phyloP scores from a whole-genome alignment of 1,140 invertebrate genomes.

The Camponotus vicinus region DNA sequence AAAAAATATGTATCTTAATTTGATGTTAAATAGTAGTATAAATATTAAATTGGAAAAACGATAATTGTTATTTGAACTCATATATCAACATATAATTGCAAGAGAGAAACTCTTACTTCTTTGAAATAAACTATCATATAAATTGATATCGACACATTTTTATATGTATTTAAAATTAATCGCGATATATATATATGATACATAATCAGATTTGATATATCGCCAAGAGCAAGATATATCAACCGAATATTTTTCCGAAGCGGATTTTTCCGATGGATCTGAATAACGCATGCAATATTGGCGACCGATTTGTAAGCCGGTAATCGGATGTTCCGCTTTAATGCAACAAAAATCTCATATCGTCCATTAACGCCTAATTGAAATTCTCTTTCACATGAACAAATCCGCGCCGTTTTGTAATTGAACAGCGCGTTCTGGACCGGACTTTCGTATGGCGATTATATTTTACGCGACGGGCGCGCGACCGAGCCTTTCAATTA shows the following conservation, averaged over 20 bases:
- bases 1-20: neutral
- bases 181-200: neutral
- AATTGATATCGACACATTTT: neutral
- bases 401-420: constrained; percentile 55
- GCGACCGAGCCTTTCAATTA: constrained; percentile 63
- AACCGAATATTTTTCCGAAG: constrained; percentile 16
- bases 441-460: constrained; percentile 23
- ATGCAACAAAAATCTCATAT: constrained; percentile 71
- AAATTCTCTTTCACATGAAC: constrained; percentile 71
- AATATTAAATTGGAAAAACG: neutral
- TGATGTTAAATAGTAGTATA: neutral
- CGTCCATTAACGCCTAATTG: constrained; percentile 76
- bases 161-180: neutral
- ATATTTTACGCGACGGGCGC: constrained; percentile 44
- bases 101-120: neutral
- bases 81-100: too few species aligned
- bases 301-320: constrained; percentile 27
- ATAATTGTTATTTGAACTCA: neutral
- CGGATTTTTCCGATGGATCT: neutral
- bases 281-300: constrained; percentile 30
- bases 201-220: neutral
- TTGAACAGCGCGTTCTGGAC: constrained; percentile 45
- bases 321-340: constrained; percentile 69
- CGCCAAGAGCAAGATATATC: neutral
- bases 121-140: neutral